These are phyloP conservation scores for Druon quercuslanigerum DNA, from an alignment of 1,140 invertebrate species.

Conservation along the genomic window DNA sequence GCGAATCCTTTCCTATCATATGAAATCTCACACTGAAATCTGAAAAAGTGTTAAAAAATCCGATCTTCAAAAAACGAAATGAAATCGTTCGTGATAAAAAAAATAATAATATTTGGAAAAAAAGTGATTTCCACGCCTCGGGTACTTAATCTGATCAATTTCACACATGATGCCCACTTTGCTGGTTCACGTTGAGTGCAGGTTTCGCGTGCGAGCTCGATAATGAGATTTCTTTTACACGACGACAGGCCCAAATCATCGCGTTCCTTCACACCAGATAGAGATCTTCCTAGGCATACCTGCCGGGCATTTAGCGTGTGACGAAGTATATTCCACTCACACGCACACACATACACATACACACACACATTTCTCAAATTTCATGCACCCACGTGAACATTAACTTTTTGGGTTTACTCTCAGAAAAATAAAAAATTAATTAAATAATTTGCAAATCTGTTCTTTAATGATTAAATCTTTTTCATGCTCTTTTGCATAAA, in stretches of 20 bases:
- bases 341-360: conserved; percentile 39
- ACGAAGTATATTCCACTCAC: conserved; percentile 47
- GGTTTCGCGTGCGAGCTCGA: conserved; percentile 40
- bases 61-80: too few species aligned
- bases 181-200: neutral
- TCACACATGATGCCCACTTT: neutral
- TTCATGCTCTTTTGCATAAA: too few species aligned
- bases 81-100: too few species aligned
- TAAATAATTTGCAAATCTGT: too few species aligned
- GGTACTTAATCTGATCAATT: conserved; percentile 2
- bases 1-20: too few species aligned
- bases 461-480: too few species aligned
- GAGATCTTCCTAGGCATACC: conserved; percentile 48
- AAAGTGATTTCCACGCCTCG: neutral
- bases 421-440: too few species aligned
- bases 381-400: too few species aligned
- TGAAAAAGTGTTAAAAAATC: too few species aligned
- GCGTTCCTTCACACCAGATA: conserved; percentile 56
- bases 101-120: neutral
- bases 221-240: conserved; percentile 45
- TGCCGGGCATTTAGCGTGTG: conserved; percentile 48
- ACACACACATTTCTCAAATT: too few species aligned
- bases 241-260: conserved; percentile 51
- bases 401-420: too few species aligned
- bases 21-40: too few species aligned